Conservation (phyloP, 2,797 vertebrate genomes). For the Lophius americanus region DNA sequence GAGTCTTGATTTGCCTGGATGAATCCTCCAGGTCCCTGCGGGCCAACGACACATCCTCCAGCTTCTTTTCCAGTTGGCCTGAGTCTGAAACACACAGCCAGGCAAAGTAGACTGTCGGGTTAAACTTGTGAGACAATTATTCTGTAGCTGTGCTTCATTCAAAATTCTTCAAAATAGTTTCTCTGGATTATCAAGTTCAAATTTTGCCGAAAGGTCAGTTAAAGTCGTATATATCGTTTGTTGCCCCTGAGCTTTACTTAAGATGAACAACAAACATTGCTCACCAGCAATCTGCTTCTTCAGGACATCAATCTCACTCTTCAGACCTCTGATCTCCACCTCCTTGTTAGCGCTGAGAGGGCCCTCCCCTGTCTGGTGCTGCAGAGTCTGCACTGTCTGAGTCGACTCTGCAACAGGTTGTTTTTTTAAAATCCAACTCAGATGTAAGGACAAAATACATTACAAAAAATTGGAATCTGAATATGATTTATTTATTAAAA, state of each 20-base stretch:
- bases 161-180: neutral
- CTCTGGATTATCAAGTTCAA: neutral
- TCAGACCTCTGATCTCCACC: conserved; percentile 93
- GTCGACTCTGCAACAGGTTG: conserved; percentile 86
- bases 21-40: conserved; percentile 91
- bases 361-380: conserved; percentile 88
- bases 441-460: neutral
- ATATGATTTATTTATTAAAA: neutral
- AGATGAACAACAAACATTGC: neutral
- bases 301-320: conserved; percentile 94
- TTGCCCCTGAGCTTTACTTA: neutral
- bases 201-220: neutral
- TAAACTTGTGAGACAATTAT: no score
- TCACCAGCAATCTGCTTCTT: conserved; percentile 93
- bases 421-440: neutral
- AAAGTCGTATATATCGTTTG: neutral
- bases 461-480: neutral
- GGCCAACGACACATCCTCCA: conserved; percentile 87
- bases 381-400: conserved; percentile 93
- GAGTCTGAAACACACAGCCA: conserved; percentile 81
- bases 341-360: conserved; percentile 89
- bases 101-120: neutral
- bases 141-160: no score
- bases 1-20: conserved; percentile 88
- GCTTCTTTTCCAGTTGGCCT: conserved; percentile 88